A percentile compares a stretch with the other conserved stretches of the same genome.
Evolutionary conservation across 1,140 invertebrate genomes (phyloP).

Genomic region (Heliothis virescens): DNA sequence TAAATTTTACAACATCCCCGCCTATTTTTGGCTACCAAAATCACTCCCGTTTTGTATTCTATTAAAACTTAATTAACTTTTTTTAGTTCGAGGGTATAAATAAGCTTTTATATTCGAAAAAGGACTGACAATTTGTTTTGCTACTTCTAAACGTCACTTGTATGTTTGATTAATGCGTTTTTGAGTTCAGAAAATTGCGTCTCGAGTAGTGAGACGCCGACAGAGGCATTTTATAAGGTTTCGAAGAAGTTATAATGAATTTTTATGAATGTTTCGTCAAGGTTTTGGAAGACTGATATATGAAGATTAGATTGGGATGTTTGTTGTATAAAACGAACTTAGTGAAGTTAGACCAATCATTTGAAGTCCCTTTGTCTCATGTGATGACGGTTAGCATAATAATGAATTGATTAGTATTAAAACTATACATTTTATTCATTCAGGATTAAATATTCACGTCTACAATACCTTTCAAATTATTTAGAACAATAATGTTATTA

Average conservation of each 20-base stretch:
- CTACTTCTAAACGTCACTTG: conserved; percentile 84
- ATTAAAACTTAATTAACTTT: conserved; percentile 87
- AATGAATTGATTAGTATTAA: too few relatives aligned
- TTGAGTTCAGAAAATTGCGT: conserved; percentile 73
- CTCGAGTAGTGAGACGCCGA: conserved; percentile 72
- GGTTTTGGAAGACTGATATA: conserved; percentile 45
- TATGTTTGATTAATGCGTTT: conserved; percentile 81
- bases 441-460: not conserved
- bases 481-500: too few relatives aligned
- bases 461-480: not conserved
- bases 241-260: conserved; percentile 51
- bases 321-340: conserved; percentile 6
- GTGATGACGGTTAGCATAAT: too few relatives aligned
- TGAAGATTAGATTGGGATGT: conserved; percentile 38
- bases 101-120: conserved; percentile 72
- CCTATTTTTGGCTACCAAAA: conserved; percentile 85
- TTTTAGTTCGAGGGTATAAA: conserved; percentile 76
- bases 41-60: conserved; percentile 83
- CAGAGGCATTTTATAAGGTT: conserved; percentile 56
- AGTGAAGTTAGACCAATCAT: not conserved
- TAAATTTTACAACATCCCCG: conserved; percentile 84
- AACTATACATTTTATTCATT: not conserved
- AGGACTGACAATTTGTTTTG: conserved; percentile 82
- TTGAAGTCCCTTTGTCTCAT: too few relatives aligned
- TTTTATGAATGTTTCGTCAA: conserved; percentile 46